Base-by-base conservation (phyloP, 2,113 vertebrate species). In the Peromyscus californicus region DNA sequence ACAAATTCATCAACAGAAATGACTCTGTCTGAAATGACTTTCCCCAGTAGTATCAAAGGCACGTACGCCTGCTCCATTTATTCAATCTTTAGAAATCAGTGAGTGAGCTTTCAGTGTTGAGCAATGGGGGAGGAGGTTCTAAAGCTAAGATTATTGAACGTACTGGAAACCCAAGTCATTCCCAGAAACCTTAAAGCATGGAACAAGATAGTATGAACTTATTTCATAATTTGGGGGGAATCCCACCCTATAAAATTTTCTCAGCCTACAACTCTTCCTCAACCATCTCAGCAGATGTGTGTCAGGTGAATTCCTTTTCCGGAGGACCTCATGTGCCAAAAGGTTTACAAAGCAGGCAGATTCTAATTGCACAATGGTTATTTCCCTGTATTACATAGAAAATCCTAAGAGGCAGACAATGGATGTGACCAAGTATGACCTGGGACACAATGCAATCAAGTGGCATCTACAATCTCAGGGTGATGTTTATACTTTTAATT, bases 11-110 rank as follows among this genome's bases (percentile, higher is more conserved):
- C 70, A 63, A 5, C 7, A 4, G 36, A 79, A 78, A 79, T n/a
- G 9, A 75, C 36, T 0, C 3, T 54, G 15, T 19, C 78, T 5
- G 15, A 31, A 42, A 17, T 4, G 39, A 29, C 10, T 51, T 75
- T 93, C 83, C 31, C 13, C 59, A 33, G 17, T 42, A 61, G 33
- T 26, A 51, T 61, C 13, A 36, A 90, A 87, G 45, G 45, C 22
- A 75, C 24, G 61, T 79, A 91, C 74, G 59, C 15, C 93, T 78
- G 59, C 15, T 74, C 33, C 36, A 4, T 33, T 88, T 33, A 82
- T 29, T n/a, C 19, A 22, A 9, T 70, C 48, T 94, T 95, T 57
- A 92, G 88, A 97, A 86, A 82, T 74, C 61, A 33, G 39, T 54
- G 74, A 61, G 76, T 59, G 80, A 54, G 4, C 36, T 96, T 87